These are phyloP conservation scores for Engraulis encrasicolus DNA, from an alignment of 2,113 vertebrate species.

Conservation along the genomic window DNA sequence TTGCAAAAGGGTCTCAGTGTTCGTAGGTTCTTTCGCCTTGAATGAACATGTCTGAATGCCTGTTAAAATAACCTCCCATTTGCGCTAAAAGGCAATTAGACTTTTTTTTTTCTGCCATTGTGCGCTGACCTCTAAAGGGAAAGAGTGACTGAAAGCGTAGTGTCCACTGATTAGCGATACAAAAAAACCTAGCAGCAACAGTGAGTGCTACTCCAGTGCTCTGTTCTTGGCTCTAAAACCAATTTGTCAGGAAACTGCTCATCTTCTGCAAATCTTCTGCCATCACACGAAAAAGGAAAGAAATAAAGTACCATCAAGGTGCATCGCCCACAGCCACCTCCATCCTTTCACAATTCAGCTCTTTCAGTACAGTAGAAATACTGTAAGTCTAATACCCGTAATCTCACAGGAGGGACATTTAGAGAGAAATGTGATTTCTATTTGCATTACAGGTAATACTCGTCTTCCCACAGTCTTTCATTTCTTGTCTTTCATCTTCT, in stretches of 20 bases:
- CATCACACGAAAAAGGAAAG: too few relatives aligned
- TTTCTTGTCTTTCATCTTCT: neutral
- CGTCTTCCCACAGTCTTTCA: neutral
- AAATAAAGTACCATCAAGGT: neutral
- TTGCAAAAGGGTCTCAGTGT: too few relatives aligned
- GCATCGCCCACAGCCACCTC: neutral
- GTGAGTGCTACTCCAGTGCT: neutral
- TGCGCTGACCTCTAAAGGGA: neutral
- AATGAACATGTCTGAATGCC: too few relatives aligned
- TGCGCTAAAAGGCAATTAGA: neutral
- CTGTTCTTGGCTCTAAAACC: neutral
- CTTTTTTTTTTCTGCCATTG: neutral
- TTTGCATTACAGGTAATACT: neutral
- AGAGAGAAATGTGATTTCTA: neutral
- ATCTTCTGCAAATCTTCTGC: too few relatives aligned
- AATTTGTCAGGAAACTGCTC: neutral
- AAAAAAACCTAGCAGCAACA: neutral
- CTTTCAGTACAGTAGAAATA: too few relatives aligned
- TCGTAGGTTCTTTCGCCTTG: too few relatives aligned
- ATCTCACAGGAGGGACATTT: too few relatives aligned
- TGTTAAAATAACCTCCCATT: neutral
- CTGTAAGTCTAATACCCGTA: too few relatives aligned
- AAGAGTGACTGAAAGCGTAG: neutral
- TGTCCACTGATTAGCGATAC: neutral
- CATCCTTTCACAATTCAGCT: too few relatives aligned